These are phyloP conservation scores for Platycercus adscitus DNA, from an alignment of 2,113 vertebrate species.

Conservation along the genomic window DNA sequence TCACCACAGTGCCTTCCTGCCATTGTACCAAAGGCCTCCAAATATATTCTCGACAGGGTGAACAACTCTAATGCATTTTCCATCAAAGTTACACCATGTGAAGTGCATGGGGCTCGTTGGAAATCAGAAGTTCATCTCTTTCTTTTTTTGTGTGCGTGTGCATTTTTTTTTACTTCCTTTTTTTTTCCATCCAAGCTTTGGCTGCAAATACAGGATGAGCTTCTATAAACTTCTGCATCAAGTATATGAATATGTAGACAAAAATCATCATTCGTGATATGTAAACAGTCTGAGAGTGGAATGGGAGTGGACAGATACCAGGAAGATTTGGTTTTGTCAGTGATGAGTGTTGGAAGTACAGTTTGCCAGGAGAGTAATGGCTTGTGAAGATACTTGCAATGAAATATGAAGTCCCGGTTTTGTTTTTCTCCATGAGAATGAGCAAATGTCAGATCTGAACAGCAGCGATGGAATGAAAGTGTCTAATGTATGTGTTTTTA, in stretches of 20 bases:
- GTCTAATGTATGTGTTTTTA: constrained; percentile 49
- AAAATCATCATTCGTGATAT: constrained; percentile 37
- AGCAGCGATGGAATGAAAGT: constrained; percentile 26
- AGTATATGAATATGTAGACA: constrained; percentile 46
- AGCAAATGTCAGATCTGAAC: constrained; percentile 11
- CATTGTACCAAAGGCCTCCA: constrained; percentile 73
- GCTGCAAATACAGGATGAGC: constrained; percentile 64
- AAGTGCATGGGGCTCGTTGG: background rate
- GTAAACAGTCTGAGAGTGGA: constrained; percentile 42
- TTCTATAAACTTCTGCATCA: constrained; percentile 62
- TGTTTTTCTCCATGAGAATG: constrained; percentile 65
- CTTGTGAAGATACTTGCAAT: constrained; percentile 34
- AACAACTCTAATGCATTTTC: constrained; percentile 65
- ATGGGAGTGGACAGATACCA: background rate
- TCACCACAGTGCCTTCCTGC: constrained; percentile 83
- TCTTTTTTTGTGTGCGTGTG: background rate
- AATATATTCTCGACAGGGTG: constrained; percentile 47
- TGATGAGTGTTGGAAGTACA: constrained; percentile 43
- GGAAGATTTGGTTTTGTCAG: constrained; percentile 42
- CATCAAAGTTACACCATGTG: constrained; percentile 31
- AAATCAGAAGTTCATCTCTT: constrained; percentile 52
- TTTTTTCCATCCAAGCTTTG: constrained; percentile 51
- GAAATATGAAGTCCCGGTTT: background rate
- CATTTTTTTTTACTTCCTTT: background rate
- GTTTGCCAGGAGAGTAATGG: constrained; percentile 42